Evolutionary conservation across 1,140 invertebrate genomes (phyloP).

Genomic region (Euglossa dilemma): DNA sequence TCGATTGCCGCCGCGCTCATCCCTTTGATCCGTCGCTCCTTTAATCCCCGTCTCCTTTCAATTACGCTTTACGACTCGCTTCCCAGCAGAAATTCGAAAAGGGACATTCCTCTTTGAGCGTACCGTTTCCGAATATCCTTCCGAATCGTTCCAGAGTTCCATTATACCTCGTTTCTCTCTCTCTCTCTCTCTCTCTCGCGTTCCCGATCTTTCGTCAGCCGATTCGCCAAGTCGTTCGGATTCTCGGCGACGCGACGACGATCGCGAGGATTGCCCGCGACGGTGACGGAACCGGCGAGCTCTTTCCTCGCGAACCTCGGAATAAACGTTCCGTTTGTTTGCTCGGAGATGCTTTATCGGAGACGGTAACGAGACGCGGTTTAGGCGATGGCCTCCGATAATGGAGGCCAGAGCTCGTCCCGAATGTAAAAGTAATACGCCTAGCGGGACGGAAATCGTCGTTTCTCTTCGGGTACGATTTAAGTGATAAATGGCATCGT

Average conservation of each 20-base stretch:
- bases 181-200: background rate
- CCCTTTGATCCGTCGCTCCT: constrained; percentile 31
- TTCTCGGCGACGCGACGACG: too few relatives aligned
- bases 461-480: constrained; percentile 40
- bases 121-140: background rate
- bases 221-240: too few relatives aligned
- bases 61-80: constrained; percentile 26
- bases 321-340: constrained; percentile 51
- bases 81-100: constrained; percentile 21
- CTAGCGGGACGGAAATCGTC: constrained; percentile 45
- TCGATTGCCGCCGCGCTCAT: constrained; percentile 5
- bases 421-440: constrained; percentile 52
- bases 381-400: constrained; percentile 33
- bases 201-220: too few relatives aligned
- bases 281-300: constrained; percentile 6
- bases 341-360: constrained; percentile 39
- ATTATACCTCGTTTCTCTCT: background rate
- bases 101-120: background rate
- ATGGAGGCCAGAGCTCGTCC: constrained; percentile 1
- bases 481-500: constrained; percentile 48
- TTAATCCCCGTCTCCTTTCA: constrained; percentile 28
- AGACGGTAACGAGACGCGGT: constrained; percentile 45
- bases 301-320: constrained; percentile 8
- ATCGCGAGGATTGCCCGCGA: background rate
- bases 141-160: background rate